Evolutionary conservation across 2,797 vertebrate species (phyloP), one percentile per base, ranked within the genome.

Genomic region (Geotria australis): DNA sequence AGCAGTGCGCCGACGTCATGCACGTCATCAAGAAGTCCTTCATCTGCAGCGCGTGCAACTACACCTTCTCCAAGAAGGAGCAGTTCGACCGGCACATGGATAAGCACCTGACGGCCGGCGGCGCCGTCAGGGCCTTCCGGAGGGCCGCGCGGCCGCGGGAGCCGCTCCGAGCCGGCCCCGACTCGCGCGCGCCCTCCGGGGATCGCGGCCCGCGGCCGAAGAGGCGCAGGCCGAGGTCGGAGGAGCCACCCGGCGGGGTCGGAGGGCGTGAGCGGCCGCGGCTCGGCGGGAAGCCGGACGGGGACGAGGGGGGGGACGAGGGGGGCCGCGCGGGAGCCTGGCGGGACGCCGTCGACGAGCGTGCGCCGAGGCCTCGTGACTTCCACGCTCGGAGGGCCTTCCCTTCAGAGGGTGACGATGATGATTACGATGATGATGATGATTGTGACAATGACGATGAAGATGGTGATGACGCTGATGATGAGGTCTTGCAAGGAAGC

Each of bases 61-160:
- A 98, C 62, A 99, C 88, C 11, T 99, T 99, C 68, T 88, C 86
- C 14, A 94, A 94, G 67, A 95, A 95, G 60, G 91, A 96, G 62
- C 91, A 99, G 65, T 95, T 89, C 1, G 88, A 96, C 66, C 76
- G 91, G 24, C 91, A 99, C 71, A 91, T 95, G 86, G 88, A 91
- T 61, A 99, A 99, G 65, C 91, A 99, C 63, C 70, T 83, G 60
- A 74, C 71, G 0, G 77, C 74, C 1, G 75, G 78, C 51, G 88
- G 67, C 65, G 79, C 76, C 69, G 83, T 86, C 47, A 85, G 88
- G 63, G 78, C 81, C 59, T 91, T 94, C 70, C 74, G 80, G 48
- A 76, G 83, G 1, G 91, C 88, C 58, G 70, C 79, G 61, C 76
- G 91, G 62, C 91, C 91, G 1, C 69, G 76, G 1, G 58, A 63